Percentiles rank a stretch among this genome's conserved stretches.
Conservation (phyloP, 2,888 invertebrate genomes). For the Hyposoter dolosus region DNA sequence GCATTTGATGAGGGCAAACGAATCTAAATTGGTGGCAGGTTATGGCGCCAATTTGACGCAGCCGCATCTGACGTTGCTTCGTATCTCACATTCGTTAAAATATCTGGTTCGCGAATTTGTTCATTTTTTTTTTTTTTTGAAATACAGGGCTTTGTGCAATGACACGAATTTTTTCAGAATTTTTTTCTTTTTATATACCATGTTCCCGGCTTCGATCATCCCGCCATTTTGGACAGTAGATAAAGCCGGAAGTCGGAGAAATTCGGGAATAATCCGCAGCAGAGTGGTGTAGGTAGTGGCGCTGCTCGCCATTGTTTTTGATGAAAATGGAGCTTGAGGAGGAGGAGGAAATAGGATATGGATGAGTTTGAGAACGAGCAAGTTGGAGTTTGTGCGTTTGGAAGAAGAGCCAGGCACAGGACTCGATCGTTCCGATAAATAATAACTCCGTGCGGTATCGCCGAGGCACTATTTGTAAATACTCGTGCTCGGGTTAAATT, state of each 20-base stretch:
- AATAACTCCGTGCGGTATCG: constrained; percentile 14
- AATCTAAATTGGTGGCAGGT: background rate
- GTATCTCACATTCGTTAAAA: background rate
- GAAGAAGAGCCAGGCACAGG: constrained; percentile 18
- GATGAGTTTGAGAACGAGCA: constrained; percentile 30
- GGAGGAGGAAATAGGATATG: background rate
- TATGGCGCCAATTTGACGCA: constrained; percentile 7
- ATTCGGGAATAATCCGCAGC: constrained; percentile 1
- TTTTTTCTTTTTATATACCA: too few relatives aligned
- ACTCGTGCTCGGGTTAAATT: constrained; percentile 12
- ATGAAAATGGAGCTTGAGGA: background rate
- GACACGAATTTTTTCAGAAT: background rate
- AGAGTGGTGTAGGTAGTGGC: background rate
- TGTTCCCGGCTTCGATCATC: constrained; percentile 1
- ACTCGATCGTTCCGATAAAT: constrained; percentile 12
- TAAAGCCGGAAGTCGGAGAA: constrained; percentile 5
- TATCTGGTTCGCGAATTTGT: background rate
- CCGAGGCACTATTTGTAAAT: constrained; percentile 16
- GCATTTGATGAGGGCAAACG: background rate
- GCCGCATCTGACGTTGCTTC: background rate
- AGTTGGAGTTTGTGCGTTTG: constrained; percentile 14
- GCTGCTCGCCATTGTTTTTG: background rate
- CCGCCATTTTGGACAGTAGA: constrained; percentile 23
- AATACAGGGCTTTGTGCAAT: background rate
- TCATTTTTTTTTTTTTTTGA: background rate